These are phyloP conservation scores for Dipodomys spectabilis DNA, from an alignment of 2,113 vertebrate species.

Conservation along the genomic window DNA sequence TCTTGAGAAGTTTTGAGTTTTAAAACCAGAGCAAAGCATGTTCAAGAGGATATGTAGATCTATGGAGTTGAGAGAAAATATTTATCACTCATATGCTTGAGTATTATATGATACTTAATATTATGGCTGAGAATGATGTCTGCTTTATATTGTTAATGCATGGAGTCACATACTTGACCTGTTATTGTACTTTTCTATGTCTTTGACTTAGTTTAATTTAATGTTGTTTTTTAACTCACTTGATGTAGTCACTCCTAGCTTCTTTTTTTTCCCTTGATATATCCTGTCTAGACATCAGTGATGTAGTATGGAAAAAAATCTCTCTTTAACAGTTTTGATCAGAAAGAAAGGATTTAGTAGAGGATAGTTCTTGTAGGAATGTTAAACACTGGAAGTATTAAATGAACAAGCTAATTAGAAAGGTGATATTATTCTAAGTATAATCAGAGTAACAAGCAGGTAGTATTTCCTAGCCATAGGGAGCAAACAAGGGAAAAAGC, in stretches of 20 bases:
- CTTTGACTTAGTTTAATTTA: neutral
- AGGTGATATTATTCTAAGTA: neutral
- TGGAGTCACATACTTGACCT: neutral
- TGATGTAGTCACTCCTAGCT: neutral
- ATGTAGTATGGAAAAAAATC: neutral
- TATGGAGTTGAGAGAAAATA: neutral
- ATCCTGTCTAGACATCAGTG: neutral
- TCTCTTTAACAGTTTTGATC: neutral
- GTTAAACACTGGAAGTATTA: conserved; percentile 1
- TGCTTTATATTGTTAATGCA: neutral
- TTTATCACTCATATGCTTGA: neutral
- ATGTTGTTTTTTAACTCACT: neutral
- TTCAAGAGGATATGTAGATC: neutral
- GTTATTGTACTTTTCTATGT: neutral
- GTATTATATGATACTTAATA: too few species aligned
- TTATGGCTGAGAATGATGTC: neutral
- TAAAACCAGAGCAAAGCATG: neutral
- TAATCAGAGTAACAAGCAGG: neutral
- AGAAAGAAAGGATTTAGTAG: neutral
- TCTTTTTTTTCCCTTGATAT: neutral
- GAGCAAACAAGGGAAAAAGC: neutral
- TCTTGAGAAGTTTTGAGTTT: neutral
- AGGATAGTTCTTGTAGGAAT: neutral
- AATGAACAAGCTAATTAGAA: neutral
- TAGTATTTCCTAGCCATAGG: neutral